Evolutionary conservation across 92 coral and sea anemone species (phyloP), one percentile per base, ranked within the genome.

Genomic region (Anthopleura xanthogrammica): DNA sequence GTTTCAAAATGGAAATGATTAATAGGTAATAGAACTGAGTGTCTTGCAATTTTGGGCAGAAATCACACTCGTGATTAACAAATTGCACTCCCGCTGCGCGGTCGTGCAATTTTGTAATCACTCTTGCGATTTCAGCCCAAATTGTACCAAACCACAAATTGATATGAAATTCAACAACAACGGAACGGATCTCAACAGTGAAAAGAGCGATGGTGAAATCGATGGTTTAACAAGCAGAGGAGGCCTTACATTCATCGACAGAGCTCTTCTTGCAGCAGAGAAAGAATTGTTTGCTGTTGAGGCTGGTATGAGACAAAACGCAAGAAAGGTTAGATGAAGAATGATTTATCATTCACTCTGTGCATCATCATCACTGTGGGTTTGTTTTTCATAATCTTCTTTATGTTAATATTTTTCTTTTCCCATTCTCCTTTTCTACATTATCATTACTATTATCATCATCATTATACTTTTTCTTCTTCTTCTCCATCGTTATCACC

Each of bases 131-230:
- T 83, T 74, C 57, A 83, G 81, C 76, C n/a, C n/a, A n/a, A n/a
- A 19, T 83, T 16, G 82, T 83, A 54, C 73, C 52, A 39, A 24
- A 4, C 72, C 86, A 12, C 74, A 42, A 12, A 46, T 83, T 17
- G 81, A 83, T 29, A 83, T 83, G 39, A n/a, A 17, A 12, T 83
- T 83, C 58, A 75, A 83, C 56, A 83, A 75, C 75, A 83, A 55
- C 13, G 86, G 81, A 24, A 72, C 66, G 50, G 66, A 83, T 16
- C 36, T 55, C 40, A 83, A 58, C 57, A 72, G 80, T 41, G 81
- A 55, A 2, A 83, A 83, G 36, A 83, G 58, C 14, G 75, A 83
- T 54, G 39, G 86, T 23, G 86, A 75, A 23, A 83, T 83, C 73
- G 86, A 76, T 52, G 29, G 41, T 0, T 83, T 83, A 39, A 74